Evolutionary conservation across 1,140 invertebrate species (phyloP).

Genomic region (Marisa cornuarietis): DNA sequence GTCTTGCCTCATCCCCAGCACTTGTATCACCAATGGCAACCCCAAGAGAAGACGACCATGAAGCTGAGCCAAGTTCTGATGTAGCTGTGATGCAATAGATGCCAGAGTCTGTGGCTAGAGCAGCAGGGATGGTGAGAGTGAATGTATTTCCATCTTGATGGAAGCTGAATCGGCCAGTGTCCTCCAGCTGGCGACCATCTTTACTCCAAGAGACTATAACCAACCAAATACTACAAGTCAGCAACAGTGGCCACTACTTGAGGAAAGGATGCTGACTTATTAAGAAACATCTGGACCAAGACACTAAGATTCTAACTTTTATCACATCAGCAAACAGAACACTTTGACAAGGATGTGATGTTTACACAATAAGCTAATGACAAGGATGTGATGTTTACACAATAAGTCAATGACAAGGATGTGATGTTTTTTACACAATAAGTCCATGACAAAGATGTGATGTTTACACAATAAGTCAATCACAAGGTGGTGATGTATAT

Average conservation of each 20-base stretch:
- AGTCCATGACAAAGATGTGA: not conserved
- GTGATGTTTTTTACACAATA: not conserved
- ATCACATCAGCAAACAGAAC: not conserved
- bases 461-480: not conserved
- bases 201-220: slow-evolving; percentile 80
- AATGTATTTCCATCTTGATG: slow-evolving; percentile 76
- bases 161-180: slow-evolving; percentile 81
- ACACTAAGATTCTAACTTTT: not conserved
- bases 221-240: slow-evolving; percentile 4
- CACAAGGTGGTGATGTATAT: too few relatives aligned
- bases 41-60: slow-evolving; percentile 53
- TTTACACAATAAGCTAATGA: not conserved
- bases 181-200: slow-evolving; percentile 84
- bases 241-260: not conserved
- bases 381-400: not conserved
- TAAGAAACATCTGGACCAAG: not conserved
- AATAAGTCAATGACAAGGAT: not conserved
- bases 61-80: slow-evolving; percentile 41
- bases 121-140: slow-evolving; percentile 77
- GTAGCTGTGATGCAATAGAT: slow-evolving; percentile 88
- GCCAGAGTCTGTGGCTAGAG: slow-evolving; percentile 83
- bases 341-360: not conserved
- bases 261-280: not conserved
- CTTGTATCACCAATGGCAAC: slow-evolving; percentile 51
- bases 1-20: slow-evolving; percentile 50